These are phyloP conservation scores for Cavia porcellus DNA, from an alignment of 2,113 vertebrate genomes.

Conservation along the genomic window DNA sequence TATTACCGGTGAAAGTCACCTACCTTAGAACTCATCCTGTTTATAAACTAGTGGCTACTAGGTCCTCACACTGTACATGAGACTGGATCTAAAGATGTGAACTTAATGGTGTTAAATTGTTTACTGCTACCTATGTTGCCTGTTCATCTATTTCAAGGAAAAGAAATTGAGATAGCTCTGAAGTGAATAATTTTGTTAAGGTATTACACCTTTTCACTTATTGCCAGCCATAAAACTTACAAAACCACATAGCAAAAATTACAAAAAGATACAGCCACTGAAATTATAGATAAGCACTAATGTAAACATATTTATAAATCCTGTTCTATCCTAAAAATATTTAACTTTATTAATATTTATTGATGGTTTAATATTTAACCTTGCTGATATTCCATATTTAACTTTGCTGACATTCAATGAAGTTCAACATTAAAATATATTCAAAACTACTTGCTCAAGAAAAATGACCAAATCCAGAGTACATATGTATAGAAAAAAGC, in stretches of 20 bases:
- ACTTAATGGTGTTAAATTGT: background rate
- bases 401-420: background rate
- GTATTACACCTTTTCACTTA: background rate
- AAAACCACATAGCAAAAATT: background rate
- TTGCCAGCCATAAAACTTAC: background rate
- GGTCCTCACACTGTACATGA: background rate
- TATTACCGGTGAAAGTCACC: background rate
- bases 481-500: background rate
- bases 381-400: background rate
- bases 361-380: background rate
- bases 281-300: background rate
- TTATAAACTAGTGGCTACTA: background rate
- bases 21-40: background rate
- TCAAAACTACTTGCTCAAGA: background rate
- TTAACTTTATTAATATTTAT: background rate
- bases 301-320: background rate
- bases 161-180: background rate
- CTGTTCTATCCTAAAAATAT: background rate
- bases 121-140: background rate
- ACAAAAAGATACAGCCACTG: background rate
- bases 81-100: background rate
- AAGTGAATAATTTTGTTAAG: background rate
- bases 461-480: background rate
- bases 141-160: background rate
- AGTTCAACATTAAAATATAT: background rate